phyloP scores from a whole-genome alignment of 2,113 vertebrate species.

The Xenus cinereus region DNA sequence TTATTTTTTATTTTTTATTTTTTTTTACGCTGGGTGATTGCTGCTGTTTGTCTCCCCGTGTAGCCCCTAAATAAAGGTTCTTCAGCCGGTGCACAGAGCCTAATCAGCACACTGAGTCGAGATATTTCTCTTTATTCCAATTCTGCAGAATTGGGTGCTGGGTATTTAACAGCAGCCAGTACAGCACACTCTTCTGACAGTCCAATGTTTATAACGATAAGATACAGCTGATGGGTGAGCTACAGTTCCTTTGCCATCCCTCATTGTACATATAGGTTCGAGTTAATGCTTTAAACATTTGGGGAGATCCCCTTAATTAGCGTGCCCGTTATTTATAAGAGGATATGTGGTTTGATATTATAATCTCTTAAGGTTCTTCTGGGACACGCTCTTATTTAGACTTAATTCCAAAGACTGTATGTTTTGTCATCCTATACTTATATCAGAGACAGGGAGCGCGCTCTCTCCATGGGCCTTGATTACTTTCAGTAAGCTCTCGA shows the following conservation, averaged over 20 bases:
- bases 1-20: neutral
- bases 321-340: neutral
- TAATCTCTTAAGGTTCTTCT: neutral
- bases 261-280: neutral
- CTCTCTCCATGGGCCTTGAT: neutral
- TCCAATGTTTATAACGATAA: neutral
- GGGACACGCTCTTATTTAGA: neutral
- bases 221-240: neutral
- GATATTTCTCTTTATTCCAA: neutral
- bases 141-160: neutral
- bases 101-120: neutral
- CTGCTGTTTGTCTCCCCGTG: neutral
- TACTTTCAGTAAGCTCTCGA: neutral
- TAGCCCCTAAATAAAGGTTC: neutral
- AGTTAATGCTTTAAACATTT: neutral
- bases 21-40: fast-evolving
- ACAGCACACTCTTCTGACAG: neutral
- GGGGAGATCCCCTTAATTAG: neutral
- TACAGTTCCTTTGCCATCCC: neutral
- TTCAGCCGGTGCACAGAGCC: neutral
- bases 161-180: neutral
- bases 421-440: neutral
- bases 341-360: neutral
- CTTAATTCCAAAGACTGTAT: neutral
- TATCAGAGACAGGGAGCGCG: neutral